phyloP scores from a whole-genome alignment of 2,113 vertebrate genomes.

The Caretta caretta region DNA sequence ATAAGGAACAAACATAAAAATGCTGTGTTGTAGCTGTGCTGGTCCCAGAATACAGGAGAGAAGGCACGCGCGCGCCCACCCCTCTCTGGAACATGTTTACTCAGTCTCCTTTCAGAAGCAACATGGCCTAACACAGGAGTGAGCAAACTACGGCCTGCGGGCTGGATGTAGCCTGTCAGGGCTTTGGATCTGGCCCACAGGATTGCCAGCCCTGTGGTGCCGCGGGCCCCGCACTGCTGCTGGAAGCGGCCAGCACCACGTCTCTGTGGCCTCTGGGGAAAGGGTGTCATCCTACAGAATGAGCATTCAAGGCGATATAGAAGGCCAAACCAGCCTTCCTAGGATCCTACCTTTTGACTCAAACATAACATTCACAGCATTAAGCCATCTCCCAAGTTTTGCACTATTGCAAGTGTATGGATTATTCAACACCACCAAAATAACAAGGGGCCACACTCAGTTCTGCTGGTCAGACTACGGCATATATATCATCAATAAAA shows the following conservation, averaged over 20 bases:
- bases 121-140: background rate
- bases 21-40: background rate
- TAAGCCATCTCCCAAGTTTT: background rate
- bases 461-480: background rate
- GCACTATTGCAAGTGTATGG: background rate
- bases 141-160: no score
- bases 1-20: background rate
- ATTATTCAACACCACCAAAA: background rate
- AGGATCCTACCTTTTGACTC: background rate
- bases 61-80: no score
- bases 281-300: background rate
- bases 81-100: background rate
- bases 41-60: background rate
- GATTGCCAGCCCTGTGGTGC: no score
- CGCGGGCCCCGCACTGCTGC: no score
- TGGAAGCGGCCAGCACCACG: no score
- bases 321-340: background rate
- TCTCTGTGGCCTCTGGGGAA: no score
- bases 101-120: background rate
- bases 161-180: no score
- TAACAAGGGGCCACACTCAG: background rate
- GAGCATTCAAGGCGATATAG: background rate
- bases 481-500: background rate
- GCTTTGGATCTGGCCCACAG: no score
- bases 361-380: background rate